phyloP scores from a whole-genome alignment of 2,113 vertebrate genomes.

The Paradisaea rubra region DNA sequence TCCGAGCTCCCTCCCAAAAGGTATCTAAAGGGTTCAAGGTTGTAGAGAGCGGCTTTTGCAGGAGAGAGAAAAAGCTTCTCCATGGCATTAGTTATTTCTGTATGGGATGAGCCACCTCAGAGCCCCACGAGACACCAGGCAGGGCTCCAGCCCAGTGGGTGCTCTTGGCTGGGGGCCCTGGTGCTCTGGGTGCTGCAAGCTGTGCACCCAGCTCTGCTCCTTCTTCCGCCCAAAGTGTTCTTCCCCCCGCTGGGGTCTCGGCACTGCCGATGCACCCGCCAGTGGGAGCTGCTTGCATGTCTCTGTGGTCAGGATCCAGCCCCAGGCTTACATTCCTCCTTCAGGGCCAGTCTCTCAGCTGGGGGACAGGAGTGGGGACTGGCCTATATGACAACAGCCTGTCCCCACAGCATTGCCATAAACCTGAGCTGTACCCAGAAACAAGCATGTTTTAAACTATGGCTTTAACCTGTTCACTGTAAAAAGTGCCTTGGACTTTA shows the following conservation, averaged over 20 bases:
- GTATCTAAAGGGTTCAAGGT: not conserved
- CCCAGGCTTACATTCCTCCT: not conserved
- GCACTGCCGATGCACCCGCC: not conserved
- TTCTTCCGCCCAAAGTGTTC: conserved; percentile 7
- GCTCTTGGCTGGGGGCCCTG: not conserved
- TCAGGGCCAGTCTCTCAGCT: not conserved
- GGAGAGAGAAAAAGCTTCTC: not conserved
- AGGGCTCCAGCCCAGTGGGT: not conserved
- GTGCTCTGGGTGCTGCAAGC: not conserved
- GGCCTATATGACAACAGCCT: not conserved
- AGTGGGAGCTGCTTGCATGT: not conserved
- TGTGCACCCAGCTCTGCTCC: not conserved
- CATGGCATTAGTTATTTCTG: not conserved
- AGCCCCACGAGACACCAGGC: not conserved
- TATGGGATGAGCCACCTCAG: not conserved
- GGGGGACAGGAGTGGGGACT: not conserved
- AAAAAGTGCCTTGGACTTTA: conserved; percentile 83
- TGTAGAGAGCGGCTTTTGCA: not conserved
- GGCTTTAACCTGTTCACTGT: conserved; percentile 84
- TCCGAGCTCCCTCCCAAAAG: not conserved
- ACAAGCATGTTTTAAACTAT: conserved; percentile 71
- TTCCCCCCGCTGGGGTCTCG: not conserved
- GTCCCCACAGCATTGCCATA: conserved; percentile 2
- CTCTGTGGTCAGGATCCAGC: not conserved
- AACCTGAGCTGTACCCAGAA: conserved; percentile 66